Base-by-base conservation (phyloP, 53 echinoderm and acorn worm genomes). In the Holothuria scabra region DNA sequence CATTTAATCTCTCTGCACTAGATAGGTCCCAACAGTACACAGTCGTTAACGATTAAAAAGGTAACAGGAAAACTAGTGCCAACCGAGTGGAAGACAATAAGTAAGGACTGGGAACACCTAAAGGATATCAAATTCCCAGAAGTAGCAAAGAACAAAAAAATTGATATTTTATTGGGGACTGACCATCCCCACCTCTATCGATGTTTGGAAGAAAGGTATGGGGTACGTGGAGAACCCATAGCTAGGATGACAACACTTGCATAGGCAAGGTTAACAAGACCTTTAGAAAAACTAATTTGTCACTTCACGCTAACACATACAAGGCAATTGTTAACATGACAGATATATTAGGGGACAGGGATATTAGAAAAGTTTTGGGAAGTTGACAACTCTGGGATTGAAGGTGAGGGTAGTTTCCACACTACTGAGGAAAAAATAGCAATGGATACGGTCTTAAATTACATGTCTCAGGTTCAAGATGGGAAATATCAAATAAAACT, bases 91-190 rank as follows among this genome's bases (percentile, higher is more conserved):
- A 29, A 35, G 18, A 82, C 35, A 20, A 59, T 60, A 5, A 59
- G 62, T 35, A 82, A 82, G 32, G 32, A 82, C 28, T 82, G 82
- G 82, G 62, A 60, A 12, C 82, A 82, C 38, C 12, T 62, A 29
- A 14, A 12, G 63, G 63, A 62, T 24, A 62, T 60, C n/a, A 20
- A 62, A 4, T 62, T 62, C 63, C 63, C 63, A 1, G 29, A 29
- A 62, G 63, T 62, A 29, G 63, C 63, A 62, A 62, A 29, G 63
- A 62, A 62, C 29, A 62, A 29, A 62, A 14, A 12, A 29, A 62
- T 62, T 26, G 63, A 62, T 20, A 62, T 24, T 62, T 26, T 48
- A 48, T 5, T 70, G 38, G 71, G 48, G 32, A 48, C 21, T 46
- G 46, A 78, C 20, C 52, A 37, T 49, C 46, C 44, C 5, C 46